A percentile compares a stretch with the other conserved stretches of the same genome.
Evolutionary conservation across 2,888 invertebrate genomes (phyloP).

Genomic region (Epiblema foenella): DNA sequence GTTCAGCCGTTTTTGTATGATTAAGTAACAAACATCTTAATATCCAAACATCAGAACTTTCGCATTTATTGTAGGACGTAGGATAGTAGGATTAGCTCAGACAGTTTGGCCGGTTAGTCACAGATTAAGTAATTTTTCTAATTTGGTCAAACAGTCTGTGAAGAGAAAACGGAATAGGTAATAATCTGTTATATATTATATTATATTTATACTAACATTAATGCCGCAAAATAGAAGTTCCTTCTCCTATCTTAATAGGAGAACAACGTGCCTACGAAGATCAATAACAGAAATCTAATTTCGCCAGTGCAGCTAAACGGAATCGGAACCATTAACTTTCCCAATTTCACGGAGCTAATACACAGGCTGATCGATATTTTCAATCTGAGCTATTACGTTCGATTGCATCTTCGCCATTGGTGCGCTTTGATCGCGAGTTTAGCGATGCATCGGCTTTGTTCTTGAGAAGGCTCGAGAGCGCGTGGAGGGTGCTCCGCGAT

Average conservation of each 20-base stretch:
- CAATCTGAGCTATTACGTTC: constrained; percentile 42
- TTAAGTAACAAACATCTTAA: no score
- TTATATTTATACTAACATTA: not conserved
- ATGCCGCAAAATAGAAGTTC: not conserved
- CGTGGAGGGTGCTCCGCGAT: constrained; percentile 30
- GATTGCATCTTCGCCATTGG: constrained; percentile 41
- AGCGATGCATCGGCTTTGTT: constrained; percentile 59
- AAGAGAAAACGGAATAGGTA: not conserved
- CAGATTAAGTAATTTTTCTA: not conserved
- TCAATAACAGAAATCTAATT: constrained; percentile 29
- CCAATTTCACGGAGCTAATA: constrained; percentile 23
- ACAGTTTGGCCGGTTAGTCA: not conserved
- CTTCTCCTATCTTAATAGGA: not conserved
- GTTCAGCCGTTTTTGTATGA: no score
- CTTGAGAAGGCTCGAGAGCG: constrained; percentile 47
- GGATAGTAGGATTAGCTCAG: no score
- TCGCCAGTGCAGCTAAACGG: constrained; percentile 34
- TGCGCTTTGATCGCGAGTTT: constrained; percentile 33
- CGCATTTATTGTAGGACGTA: no score
- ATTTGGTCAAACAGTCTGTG: not conserved
- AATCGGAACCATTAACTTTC: constrained; percentile 35
- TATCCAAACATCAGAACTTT: no score
- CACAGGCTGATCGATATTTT: constrained; percentile 29
- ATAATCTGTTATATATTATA: no score
- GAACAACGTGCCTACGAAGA: constrained; percentile 16